Conservation (phyloP, 2,113 vertebrate genomes). For the Vulpes vulpes region DNA sequence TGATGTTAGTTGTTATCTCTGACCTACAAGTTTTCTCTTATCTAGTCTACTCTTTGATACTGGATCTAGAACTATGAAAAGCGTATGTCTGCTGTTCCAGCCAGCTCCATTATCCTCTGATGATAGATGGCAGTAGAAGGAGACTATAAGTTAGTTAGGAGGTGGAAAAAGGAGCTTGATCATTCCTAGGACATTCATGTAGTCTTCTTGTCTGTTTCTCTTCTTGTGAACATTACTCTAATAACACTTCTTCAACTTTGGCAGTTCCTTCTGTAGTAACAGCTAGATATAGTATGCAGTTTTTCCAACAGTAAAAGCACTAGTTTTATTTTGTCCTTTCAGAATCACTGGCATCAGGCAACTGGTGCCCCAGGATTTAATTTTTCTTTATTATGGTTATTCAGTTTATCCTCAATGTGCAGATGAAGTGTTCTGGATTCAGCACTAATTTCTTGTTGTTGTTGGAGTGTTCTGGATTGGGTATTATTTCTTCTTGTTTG, state of each 20-base stretch:
- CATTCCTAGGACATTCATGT: neutral
- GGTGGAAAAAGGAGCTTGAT: neutral
- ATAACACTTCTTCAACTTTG: neutral
- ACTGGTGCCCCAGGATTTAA: neutral
- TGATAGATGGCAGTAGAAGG: neutral
- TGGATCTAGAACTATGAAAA: neutral
- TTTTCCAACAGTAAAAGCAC: neutral
- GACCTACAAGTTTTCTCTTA: neutral
- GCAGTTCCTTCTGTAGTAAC: neutral
- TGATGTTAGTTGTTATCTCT: neutral
- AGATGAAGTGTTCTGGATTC: neutral
- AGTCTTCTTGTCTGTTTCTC: neutral
- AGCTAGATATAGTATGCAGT: neutral
- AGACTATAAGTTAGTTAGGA: neutral
- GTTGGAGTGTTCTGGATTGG: too few species aligned
- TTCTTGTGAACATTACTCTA: neutral
- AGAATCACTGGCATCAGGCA: neutral
- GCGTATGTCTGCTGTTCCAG: neutral
- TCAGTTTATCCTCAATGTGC: neutral
- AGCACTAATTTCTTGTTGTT: too few species aligned
- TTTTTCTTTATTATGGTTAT: neutral
- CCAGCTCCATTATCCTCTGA: neutral
- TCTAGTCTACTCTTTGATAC: neutral
- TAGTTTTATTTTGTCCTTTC: neutral
- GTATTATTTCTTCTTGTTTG: too few species aligned